Base-by-base conservation (phyloP, 1,140 invertebrate genomes). In the Zaprionus gabonicus region DNA sequence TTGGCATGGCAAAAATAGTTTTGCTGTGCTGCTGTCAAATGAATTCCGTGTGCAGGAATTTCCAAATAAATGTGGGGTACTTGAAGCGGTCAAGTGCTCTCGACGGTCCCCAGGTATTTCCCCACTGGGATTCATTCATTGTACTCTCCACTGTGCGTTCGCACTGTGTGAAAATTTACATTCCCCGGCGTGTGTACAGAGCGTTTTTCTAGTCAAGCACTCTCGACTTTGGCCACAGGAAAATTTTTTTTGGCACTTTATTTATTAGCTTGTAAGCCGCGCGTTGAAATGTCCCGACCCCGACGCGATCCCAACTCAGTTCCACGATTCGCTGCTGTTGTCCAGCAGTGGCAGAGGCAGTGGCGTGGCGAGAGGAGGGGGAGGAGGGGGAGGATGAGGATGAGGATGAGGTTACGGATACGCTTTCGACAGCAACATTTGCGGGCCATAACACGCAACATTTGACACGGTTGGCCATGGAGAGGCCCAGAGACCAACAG, bases 391-490 rank as follows among this genome's bases (percentile, higher is more conserved):
- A 34, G 31, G 2, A 3, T 34, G 9, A 34, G 31, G 2, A 3
- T 34, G 9, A 34, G 80, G 56, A 56, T 63, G 68, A 56, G 80
- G 63, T 53, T 79, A 71, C 17, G 82, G 83, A 69, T 80, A 87
- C 73, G 83, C 83, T 86, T 83, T 88, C 80, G 84, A 80, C 84
- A 78, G 83, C 78, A 82, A 88, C 83, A 87, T 87, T 87, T 87
- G 84, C 84, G 81, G 83, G 53, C 84, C 81, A 87, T 87, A 87
- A 88, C 84, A 87, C 84, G 84, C 84, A 87, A 87, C 84, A 87
- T 87, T 87, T 87, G 83, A 87, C 83, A 87, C 82, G 83, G 73
- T 64, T 66, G 57, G 63, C 73, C 73, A 57, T 66, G 58, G 66
- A 77, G 75, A 59, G 75, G 56, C 74, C 38, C 23, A 23, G 23